A percentile compares a stretch with the other conserved stretches of the same genome.
These are phyloP conservation scores for Meleagris gallopavo DNA, from an alignment of 2,113 vertebrate species.

Conservation along the genomic window DNA sequence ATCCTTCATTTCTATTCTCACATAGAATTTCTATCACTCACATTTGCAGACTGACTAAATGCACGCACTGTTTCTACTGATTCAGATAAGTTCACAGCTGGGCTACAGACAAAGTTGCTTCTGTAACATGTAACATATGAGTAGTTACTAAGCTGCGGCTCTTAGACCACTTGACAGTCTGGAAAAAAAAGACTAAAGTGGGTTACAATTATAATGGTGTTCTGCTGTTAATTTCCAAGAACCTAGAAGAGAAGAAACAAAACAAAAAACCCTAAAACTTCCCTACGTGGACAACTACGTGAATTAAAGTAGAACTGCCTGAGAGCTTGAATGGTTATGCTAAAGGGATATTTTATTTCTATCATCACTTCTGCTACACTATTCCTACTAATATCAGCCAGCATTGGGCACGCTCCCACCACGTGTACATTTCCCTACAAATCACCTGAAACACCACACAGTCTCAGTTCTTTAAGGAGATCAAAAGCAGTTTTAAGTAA, in stretches of 20 bases:
- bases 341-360: background rate
- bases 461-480: background rate
- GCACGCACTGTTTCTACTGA: background rate
- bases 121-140: background rate
- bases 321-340: background rate
- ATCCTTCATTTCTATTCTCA: background rate
- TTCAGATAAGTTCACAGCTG: background rate
- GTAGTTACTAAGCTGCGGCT: background rate
- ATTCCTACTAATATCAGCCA: background rate
- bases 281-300: background rate
- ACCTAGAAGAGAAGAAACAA: background rate
- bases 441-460: background rate
- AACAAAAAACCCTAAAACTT: background rate
- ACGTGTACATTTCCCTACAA: background rate
- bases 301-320: background rate
- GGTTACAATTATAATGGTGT: background rate
- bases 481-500: background rate
- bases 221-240: background rate
- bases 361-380: background rate
- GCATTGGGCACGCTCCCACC: background rate
- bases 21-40: background rate
- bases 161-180: background rate
- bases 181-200: background rate
- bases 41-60: background rate
- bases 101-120: background rate